phyloP scores from a whole-genome alignment of 2,113 vertebrate genomes.

The Entomyzon cyanotis region DNA sequence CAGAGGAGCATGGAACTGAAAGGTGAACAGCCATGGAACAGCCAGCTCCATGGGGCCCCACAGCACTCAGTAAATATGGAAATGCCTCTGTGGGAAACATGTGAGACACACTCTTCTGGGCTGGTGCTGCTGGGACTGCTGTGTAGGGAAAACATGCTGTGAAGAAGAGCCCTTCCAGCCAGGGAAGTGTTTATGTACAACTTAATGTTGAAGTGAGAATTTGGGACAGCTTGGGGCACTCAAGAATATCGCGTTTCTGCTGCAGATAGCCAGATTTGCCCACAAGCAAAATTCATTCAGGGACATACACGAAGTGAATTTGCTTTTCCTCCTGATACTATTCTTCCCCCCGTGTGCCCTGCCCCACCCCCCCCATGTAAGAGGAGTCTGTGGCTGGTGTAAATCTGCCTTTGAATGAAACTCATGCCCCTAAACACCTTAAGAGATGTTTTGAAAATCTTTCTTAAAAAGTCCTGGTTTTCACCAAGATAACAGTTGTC shows the following conservation, averaged over 20 bases:
- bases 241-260: not conserved
- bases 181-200: not conserved
- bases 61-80: not conserved
- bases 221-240: not conserved
- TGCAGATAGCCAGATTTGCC: not conserved
- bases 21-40: not conserved
- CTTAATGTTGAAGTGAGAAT: not conserved
- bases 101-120: not conserved
- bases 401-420: not conserved
- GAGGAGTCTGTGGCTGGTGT: not conserved
- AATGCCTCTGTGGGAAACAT: not conserved
- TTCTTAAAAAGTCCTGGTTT: not conserved
- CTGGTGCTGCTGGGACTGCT: accelerated
- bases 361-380: not conserved
- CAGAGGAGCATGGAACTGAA: accelerated
- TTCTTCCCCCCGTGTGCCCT: too few species aligned
- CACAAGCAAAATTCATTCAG: not conserved
- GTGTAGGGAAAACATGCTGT: not conserved
- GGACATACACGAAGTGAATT: not conserved
- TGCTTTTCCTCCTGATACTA: not conserved
- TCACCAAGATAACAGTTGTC: not conserved
- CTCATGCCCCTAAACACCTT: not conserved
- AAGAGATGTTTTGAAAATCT: not conserved
- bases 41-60: not conserved
- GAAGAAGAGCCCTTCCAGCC: not conserved